Evolutionary conservation across 1,140 invertebrate genomes (phyloP), one percentile per base, ranked within the genome.

Genomic region (Zaprionus camerounensis): DNA sequence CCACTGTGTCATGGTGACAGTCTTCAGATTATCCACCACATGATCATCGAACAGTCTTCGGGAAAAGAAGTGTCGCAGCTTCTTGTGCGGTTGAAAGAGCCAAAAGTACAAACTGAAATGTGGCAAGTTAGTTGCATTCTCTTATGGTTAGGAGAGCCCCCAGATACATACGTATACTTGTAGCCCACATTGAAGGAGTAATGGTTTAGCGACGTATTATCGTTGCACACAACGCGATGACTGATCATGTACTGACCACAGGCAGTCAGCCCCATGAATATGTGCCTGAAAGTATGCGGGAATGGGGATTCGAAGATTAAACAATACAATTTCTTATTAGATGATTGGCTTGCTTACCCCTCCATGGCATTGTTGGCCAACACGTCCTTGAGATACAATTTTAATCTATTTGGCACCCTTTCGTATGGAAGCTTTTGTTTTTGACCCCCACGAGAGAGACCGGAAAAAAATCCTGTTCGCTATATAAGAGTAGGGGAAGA

Each of bases 191-290:
- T 92, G 64, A 93, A 93, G 31, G 91, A 91, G 53, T 91, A 93
- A 66, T 87, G 90, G n/a, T 82, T 92, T 0, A 81, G 71, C 1
- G 77, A 58, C 20, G 80, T 78, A 49, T 78, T 91, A 20, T 92
- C 94, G 92, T 96, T 95, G 72, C 93, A 92, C 38, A 91, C 94
- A 74, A 95, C 95, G 7, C 96, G 96, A 92, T 98, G 98, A 63
- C 97, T 98, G 62, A 99, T 93, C 66, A 99, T 94, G 94, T 97
- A 98, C 92, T 98, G 96, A 9, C 98, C 98, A 94, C 97, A 98
- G 83, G 97, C 96, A 26, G 97, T 98, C 80, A 98, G 96, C 9
- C 98, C 98, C 95, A 99, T 97, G 91, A 98, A 97, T 44, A 98
- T 95, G 93, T 99, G 97, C 71, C 94, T 94, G 36, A 1, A 72